phyloP scores from a whole-genome alignment of 2,888 invertebrate genomes.

The Agrochola circellaris region DNA sequence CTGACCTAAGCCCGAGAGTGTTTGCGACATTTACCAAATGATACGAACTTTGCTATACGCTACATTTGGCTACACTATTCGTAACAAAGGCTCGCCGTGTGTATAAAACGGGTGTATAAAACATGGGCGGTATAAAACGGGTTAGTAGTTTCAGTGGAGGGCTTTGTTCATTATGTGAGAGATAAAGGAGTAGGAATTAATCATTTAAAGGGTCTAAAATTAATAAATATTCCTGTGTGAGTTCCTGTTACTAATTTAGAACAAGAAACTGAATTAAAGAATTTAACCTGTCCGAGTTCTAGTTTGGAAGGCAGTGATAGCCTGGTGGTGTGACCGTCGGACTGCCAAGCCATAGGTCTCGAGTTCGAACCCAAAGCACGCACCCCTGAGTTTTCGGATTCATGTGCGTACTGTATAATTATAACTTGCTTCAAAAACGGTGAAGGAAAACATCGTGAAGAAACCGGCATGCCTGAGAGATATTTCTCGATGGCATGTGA shows the following conservation, averaged over 20 bases:
- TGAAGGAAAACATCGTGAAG: too few species aligned
- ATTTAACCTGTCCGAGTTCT: background rate
- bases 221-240: background rate
- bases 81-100: slow-evolving; percentile 43
- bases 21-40: slow-evolving; percentile 49
- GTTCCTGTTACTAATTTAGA: background rate
- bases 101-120: slow-evolving; percentile 45
- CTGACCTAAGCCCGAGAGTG: slow-evolving; percentile 22
- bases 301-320: too few species aligned
- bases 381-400: too few species aligned
- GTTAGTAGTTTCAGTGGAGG: slow-evolving; percentile 24
- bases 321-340: too few species aligned
- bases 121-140: slow-evolving; percentile 29
- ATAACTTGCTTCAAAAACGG: too few species aligned
- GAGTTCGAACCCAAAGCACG: too few species aligned
- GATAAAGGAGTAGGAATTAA: slow-evolving; percentile 23
- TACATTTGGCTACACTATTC: slow-evolving; percentile 31
- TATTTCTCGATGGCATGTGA: too few species aligned
- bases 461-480: too few species aligned
- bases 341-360: too few species aligned
- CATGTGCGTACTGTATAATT: too few species aligned
- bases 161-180: slow-evolving; percentile 35
- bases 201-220: slow-evolving; percentile 23
- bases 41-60: slow-evolving; percentile 15
- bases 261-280: background rate